Percentiles rank a stretch among this genome's conserved stretches.
Evolutionary conservation across 2,797 vertebrate genomes (phyloP).

Genomic region (Cyprinodon diabolis): DNA sequence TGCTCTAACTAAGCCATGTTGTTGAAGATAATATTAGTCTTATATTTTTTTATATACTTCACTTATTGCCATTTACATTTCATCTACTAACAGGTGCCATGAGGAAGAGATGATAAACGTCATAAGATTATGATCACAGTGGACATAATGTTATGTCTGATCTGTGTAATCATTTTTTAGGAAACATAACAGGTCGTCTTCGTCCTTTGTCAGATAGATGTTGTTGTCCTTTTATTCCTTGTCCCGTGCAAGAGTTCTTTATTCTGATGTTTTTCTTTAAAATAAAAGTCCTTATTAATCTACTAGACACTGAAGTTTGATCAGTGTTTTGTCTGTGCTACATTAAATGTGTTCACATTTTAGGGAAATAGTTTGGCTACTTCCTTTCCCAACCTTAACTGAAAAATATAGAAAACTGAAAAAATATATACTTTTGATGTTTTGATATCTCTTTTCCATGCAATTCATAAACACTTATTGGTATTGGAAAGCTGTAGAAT

Average conservation of each 20-base stretch:
- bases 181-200: neutral
- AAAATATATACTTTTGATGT: no score
- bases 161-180: neutral
- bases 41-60: neutral
- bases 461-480: neutral
- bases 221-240: neutral
- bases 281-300: neutral
- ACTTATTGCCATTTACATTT: no score
- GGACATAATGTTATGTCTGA: neutral
- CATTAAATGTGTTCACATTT: neutral
- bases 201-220: neutral
- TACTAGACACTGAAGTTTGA: neutral
- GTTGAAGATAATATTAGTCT: no score
- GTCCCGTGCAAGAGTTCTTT: neutral
- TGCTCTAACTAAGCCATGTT: no score
- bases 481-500: neutral
- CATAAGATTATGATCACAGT: neutral
- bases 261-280: neutral
- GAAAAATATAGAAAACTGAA: neutral
- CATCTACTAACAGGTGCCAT: neutral
- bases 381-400: neutral
- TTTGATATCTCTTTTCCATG: neutral
- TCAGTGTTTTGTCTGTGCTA: neutral
- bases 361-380: neutral
- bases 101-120: neutral